These are phyloP conservation scores for Suncus etruscus DNA, from an alignment of 2,113 vertebrate species.

Conservation along the genomic window DNA sequence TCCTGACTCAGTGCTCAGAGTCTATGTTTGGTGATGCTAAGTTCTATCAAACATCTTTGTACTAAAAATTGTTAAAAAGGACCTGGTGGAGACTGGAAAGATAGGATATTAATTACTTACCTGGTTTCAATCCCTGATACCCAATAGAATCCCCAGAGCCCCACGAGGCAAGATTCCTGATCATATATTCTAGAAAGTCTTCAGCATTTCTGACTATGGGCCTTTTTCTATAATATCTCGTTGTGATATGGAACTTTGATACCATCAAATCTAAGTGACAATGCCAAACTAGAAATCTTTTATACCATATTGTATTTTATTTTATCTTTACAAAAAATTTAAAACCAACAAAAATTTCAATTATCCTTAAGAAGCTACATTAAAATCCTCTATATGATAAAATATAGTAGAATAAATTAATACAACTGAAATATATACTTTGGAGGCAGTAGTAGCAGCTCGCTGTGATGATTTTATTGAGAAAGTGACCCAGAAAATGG, in stretches of 20 bases:
- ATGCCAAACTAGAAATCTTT: conserved; percentile 16
- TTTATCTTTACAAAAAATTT: neutral
- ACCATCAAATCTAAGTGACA: neutral
- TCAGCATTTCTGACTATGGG: too few relatives aligned
- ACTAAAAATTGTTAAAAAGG: too few relatives aligned
- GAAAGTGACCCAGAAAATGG: conserved; percentile 73
- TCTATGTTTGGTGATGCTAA: too few relatives aligned
- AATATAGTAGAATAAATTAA: conserved; percentile 13
- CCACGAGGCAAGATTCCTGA: too few relatives aligned
- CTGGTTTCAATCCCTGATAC: too few relatives aligned
- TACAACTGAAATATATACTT: conserved; percentile 46
- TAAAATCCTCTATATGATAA: conserved; percentile 3
- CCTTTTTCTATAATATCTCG: neutral
- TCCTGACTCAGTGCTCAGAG: too few relatives aligned
- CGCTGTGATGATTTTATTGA: conserved; percentile 67
- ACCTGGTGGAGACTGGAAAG: too few relatives aligned
- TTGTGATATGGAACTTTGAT: neutral
- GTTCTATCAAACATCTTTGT: too few relatives aligned
- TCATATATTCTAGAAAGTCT: too few relatives aligned
- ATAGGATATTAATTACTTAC: too few relatives aligned
- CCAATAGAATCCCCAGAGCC: too few relatives aligned
- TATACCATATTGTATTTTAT: neutral
- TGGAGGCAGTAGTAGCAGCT: conserved; percentile 16
- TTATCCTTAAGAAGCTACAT: conserved; percentile 2
- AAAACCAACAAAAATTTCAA: conserved; percentile 22